These are phyloP conservation scores for Hippocampus abdominalis DNA, from an alignment of 2,113 vertebrate species.

Conservation along the genomic window DNA sequence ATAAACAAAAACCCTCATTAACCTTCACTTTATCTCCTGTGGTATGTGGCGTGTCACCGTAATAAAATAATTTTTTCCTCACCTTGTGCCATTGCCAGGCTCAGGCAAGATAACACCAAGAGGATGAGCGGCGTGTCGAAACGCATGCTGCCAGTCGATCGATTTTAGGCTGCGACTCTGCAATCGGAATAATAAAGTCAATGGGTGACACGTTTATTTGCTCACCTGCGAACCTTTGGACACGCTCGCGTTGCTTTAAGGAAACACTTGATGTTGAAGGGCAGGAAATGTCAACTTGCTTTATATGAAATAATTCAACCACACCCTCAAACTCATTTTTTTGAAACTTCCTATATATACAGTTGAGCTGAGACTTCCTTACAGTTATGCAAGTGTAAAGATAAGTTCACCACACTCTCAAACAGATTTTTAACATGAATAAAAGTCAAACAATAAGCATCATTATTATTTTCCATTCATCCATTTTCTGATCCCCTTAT, in stretches of 20 bases:
- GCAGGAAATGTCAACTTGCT: background rate
- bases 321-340: background rate
- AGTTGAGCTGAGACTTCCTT: background rate
- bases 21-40: background rate
- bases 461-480: no score
- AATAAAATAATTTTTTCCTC: background rate
- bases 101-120: background rate
- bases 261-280: background rate
- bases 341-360: background rate
- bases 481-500: no score
- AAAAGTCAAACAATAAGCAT: background rate
- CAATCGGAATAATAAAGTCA: background rate
- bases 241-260: background rate
- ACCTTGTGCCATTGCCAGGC: slow-evolving; percentile 6
- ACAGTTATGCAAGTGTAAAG: background rate
- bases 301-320: background rate
- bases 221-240: background rate
- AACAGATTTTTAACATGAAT: background rate
- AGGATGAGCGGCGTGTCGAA: background rate
- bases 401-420: background rate
- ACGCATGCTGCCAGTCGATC: slow-evolving; percentile 43
- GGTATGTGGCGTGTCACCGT: background rate
- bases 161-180: slow-evolving; percentile 16
- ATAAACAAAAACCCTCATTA: background rate
- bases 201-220: background rate